Evolutionary conservation across 1,140 invertebrate species (phyloP).

Genomic region (Doryteuthis pealeii): DNA sequence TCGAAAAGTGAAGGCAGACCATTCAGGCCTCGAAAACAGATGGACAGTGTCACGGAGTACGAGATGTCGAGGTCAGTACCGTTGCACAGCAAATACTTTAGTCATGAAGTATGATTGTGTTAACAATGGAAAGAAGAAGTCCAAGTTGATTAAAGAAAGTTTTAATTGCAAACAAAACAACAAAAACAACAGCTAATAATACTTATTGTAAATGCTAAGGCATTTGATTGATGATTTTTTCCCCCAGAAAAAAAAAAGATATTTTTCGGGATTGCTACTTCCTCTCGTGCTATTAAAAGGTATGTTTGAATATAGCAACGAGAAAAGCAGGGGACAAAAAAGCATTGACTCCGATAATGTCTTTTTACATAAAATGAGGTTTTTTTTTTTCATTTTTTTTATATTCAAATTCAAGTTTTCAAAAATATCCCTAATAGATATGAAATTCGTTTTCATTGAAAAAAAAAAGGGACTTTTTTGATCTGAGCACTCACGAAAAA

Average conservation of each 20-base stretch:
- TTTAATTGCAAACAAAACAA: not conserved
- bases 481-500: no score
- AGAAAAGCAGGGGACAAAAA: no score
- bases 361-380: no score
- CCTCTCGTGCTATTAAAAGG: no score
- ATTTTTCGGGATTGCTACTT: not conserved
- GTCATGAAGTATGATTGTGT: not conserved
- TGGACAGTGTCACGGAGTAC: not conserved
- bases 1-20: not conserved
- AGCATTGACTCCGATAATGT: no score
- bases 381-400: no score
- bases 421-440: no score
- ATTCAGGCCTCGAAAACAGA: not conserved
- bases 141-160: not conserved
- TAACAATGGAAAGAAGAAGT: not conserved
- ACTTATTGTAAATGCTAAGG: not conserved
- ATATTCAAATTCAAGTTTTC: no score
- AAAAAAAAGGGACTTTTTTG: no score
- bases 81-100: not conserved
- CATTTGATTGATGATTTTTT: not conserved
- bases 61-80: not conserved
- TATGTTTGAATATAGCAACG: no score
- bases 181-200: not conserved
- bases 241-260: not conserved
- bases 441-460: no score